Percentiles rank a stretch among this genome's conserved stretches.
Conservation (phyloP, 2,797 vertebrate species). For the Crax fasciolata region DNA sequence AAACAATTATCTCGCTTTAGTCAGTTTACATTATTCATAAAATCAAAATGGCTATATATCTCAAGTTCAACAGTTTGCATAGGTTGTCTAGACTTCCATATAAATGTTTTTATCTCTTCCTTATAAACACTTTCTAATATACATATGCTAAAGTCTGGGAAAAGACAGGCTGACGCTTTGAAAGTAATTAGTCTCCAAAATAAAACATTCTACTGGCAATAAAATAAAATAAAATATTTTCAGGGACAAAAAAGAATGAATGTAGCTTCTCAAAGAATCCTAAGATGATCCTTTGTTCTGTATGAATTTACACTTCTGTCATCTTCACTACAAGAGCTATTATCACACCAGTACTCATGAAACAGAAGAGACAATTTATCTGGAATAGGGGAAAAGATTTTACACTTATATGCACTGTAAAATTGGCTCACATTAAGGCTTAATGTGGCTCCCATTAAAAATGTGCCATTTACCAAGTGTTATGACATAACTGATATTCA, state of each 20-base stretch:
- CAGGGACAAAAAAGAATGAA: background rate
- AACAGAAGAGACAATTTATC: constrained; percentile 39
- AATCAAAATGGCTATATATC: background rate
- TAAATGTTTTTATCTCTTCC: background rate
- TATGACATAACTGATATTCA: constrained; percentile 50
- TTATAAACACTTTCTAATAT: constrained; percentile 7
- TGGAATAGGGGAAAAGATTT: constrained; percentile 39
- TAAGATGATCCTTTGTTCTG: background rate
- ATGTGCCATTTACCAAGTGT: constrained; percentile 37
- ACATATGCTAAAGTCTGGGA: background rate
- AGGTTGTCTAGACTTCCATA: background rate
- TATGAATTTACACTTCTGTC: background rate
- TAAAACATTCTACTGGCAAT: background rate
- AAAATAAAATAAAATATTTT: background rate
- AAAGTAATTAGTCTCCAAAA: constrained; percentile 22
- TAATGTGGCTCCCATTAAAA: constrained; percentile 56
- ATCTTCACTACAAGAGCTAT: background rate
- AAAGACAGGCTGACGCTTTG: constrained; percentile 1
- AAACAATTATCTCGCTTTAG: background rate
- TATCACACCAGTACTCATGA: background rate
- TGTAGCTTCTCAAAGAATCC: background rate
- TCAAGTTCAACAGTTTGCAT: background rate
- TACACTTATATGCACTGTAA: constrained; percentile 47
- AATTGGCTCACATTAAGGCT: constrained; percentile 42
- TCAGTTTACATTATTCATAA: background rate